phyloP scores from a whole-genome alignment of 1,140 invertebrate species.

The Adoxophyes honmai region DNA sequence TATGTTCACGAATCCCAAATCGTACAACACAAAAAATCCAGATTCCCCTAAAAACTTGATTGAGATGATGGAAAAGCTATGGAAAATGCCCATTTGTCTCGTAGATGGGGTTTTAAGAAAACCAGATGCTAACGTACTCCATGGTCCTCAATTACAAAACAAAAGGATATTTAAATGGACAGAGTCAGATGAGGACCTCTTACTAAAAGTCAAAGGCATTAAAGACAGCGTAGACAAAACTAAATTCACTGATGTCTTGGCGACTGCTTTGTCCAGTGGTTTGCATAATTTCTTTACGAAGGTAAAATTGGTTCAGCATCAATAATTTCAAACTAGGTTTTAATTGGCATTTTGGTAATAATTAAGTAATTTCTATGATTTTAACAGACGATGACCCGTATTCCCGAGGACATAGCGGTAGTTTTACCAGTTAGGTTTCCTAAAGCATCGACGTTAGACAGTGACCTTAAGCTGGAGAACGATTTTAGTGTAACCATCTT shows the following conservation, averaged over 20 bases:
- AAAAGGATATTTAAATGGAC: slow-evolving; percentile 63
- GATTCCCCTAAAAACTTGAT: slow-evolving; percentile 26
- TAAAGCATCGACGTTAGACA: slow-evolving; percentile 13
- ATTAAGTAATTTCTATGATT: slow-evolving; percentile 8
- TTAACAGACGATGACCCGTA: slow-evolving; percentile 35
- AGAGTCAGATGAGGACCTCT: slow-evolving; percentile 47
- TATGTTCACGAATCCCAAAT: slow-evolving; percentile 32
- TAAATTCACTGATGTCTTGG: slow-evolving; percentile 63
- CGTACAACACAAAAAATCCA: slow-evolving; percentile 19
- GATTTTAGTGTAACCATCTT: slow-evolving; percentile 52
- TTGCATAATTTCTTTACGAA: slow-evolving; percentile 57
- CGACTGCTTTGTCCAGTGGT: slow-evolving; percentile 54
- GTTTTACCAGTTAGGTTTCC: slow-evolving; percentile 47
- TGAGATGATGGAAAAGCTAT: slow-evolving; percentile 37
- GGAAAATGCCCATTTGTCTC: slow-evolving; percentile 44
- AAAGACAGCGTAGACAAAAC: slow-evolving; percentile 42
- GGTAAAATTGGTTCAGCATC: slow-evolving; percentile 33
- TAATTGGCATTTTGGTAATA: background rate
- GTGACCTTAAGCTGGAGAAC: slow-evolving; percentile 33
- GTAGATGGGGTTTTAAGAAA: slow-evolving; percentile 56
- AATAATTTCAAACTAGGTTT: slow-evolving; percentile 5
- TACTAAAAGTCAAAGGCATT: slow-evolving; percentile 57
- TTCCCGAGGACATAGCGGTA: slow-evolving; percentile 46
- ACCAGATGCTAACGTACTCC: slow-evolving; percentile 52
- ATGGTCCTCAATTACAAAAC: slow-evolving; percentile 54